These are phyloP conservation scores for Allolobophora icterica DNA, from an alignment of 2,888 invertebrate species.

Conservation along the genomic window DNA sequence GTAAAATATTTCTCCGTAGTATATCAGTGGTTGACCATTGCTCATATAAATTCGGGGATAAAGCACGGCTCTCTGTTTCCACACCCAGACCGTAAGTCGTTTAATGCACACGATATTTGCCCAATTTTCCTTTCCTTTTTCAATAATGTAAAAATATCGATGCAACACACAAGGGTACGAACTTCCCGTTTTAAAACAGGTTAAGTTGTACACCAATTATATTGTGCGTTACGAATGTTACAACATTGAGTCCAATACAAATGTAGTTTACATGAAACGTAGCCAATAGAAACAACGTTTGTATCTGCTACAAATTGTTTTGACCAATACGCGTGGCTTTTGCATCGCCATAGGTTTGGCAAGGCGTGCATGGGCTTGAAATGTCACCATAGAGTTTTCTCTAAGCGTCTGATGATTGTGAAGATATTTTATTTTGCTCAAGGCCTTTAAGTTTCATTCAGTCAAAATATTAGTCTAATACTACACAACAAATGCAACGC, in stretches of 20 bases:
- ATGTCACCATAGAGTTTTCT: not conserved
- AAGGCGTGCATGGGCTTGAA: constrained; percentile 5
- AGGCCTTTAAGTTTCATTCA: not conserved
- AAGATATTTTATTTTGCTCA: not conserved
- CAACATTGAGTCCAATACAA: not conserved
- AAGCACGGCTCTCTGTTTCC: not conserved
- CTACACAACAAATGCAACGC: too few species aligned
- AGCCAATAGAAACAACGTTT: constrained; percentile 17
- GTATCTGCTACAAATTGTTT: not conserved
- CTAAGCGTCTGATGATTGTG: not conserved
- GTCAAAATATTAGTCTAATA: too few species aligned
- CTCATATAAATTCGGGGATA: not conserved
- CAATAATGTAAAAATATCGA: not conserved
- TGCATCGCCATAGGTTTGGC: constrained; percentile 2
- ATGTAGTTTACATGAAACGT: not conserved
- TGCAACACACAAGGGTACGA: not conserved
- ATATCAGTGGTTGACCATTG: constrained; percentile 6
- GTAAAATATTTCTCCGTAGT: not conserved
- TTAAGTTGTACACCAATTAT: not conserved
- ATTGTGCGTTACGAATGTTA: not conserved
- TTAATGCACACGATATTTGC: not conserved
- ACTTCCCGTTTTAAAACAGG: constrained; percentile 17
- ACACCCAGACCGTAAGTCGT: not conserved
- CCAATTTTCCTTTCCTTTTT: not conserved
- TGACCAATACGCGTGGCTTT: not conserved